Conservation (phyloP, 1,140 invertebrate genomes). For the Drosophila guanche region DNA sequence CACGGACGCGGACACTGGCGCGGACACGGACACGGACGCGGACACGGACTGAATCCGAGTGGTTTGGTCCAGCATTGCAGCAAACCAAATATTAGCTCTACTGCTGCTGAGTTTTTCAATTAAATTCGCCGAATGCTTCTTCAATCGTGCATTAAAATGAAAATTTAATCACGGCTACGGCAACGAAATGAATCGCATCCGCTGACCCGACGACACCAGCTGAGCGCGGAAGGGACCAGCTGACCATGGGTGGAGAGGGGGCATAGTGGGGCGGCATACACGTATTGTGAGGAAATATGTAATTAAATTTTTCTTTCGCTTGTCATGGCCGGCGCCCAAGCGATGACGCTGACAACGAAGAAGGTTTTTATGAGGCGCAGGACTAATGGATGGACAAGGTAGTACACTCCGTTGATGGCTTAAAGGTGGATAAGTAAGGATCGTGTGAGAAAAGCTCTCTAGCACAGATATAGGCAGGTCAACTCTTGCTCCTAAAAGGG, state of each 20-base stretch:
- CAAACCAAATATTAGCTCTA: conserved; percentile 75
- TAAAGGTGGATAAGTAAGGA: background rate
- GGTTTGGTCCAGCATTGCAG: conserved; percentile 15
- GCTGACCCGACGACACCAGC: conserved; percentile 47
- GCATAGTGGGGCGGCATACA: conserved; percentile 48
- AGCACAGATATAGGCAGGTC: no score
- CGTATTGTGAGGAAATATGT: conserved; percentile 67
- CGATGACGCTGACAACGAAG: conserved; percentile 19
- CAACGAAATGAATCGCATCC: conserved; percentile 47
- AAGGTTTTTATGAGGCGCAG: conserved; percentile 15
- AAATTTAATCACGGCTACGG: conserved; percentile 68
- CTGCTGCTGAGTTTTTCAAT: conserved; percentile 72
- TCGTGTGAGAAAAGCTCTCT: background rate
- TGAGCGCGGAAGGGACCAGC: conserved; percentile 11
- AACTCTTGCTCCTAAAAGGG: conserved; percentile 18
- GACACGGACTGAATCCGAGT: background rate
- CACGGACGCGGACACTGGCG: background rate
- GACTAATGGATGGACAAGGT: conserved; percentile 8
- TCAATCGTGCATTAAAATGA: conserved; percentile 81
- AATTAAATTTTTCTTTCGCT: conserved; percentile 68
- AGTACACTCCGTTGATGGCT: background rate
- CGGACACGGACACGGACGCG: background rate
- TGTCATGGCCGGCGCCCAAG: conserved; percentile 11
- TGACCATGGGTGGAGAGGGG: background rate
- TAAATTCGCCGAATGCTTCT: conserved; percentile 75